phyloP scores from a whole-genome alignment of 2,888 invertebrate genomes.

The Sepiola atlantica region DNA sequence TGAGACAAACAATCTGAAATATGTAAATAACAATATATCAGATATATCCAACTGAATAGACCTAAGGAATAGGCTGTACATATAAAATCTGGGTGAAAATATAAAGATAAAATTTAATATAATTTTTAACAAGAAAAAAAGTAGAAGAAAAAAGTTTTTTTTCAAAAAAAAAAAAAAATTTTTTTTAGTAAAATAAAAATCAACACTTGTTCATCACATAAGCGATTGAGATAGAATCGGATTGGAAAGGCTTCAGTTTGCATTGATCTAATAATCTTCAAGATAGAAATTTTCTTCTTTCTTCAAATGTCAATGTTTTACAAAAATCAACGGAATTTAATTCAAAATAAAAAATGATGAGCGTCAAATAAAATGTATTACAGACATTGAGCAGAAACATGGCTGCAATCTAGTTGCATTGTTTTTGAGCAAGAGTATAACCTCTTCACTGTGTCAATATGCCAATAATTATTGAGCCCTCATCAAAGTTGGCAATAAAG shows the following conservation, averaged over 20 bases:
- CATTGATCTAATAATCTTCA: background rate
- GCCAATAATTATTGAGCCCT: background rate
- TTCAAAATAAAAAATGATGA: background rate
- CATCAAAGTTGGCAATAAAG: background rate
- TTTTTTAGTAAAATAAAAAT: background rate
- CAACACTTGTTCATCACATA: conserved; percentile 1
- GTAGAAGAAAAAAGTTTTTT: background rate
- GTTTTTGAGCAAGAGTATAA: background rate
- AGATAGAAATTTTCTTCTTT: background rate
- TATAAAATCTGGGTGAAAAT: background rate
- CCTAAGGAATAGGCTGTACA: background rate
- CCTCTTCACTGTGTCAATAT: background rate
- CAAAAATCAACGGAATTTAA: background rate
- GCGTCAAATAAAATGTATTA: background rate
- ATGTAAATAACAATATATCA: too few relatives aligned
- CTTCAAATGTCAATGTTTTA: background rate
- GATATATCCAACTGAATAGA: background rate
- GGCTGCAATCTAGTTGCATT: background rate
- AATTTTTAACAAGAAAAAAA: background rate
- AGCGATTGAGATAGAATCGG: background rate
- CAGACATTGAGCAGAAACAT: background rate
- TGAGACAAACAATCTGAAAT: too few relatives aligned
- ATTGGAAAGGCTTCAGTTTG: background rate
- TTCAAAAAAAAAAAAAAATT: background rate
- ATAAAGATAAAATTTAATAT: background rate